phyloP scores from a whole-genome alignment of 2,113 vertebrate species.

The Pao palembangensis region DNA sequence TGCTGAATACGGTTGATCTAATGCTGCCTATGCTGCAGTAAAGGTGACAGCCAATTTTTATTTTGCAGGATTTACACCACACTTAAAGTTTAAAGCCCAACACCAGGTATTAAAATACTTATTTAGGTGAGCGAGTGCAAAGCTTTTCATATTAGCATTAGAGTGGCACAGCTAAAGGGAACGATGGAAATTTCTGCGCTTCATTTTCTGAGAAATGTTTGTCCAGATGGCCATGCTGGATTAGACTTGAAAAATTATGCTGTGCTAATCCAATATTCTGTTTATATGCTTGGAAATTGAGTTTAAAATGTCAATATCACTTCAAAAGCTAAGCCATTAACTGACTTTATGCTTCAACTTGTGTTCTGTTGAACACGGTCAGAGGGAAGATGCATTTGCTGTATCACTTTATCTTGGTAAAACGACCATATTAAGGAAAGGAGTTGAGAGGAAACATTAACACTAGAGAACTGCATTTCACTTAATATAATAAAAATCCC shows the following conservation, averaged over 20 bases:
- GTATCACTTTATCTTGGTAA: constrained; percentile 21
- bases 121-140: constrained; percentile 37
- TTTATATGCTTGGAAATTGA: constrained; percentile 66
- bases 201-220: constrained; percentile 50
- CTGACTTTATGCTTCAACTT: constrained; percentile 40
- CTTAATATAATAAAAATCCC: constrained; percentile 25
- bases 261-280: constrained; percentile 66
- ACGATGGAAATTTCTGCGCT: constrained; percentile 32
- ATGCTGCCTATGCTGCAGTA: constrained; percentile 20
- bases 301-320: constrained; percentile 70
- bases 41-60: constrained; percentile 30
- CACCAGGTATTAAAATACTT: constrained; percentile 39
- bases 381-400: constrained; percentile 19
- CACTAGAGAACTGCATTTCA: too few relatives aligned
- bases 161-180: constrained; percentile 39
- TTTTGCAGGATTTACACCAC: constrained; percentile 36
- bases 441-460: constrained; percentile 17
- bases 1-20: too few relatives aligned
- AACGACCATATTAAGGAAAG: constrained; percentile 14
- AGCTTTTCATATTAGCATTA: constrained; percentile 43
- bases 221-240: constrained; percentile 31
- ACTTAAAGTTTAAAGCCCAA: constrained; percentile 39
- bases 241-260: constrained; percentile 60
- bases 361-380: constrained; percentile 33
- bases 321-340: constrained; percentile 58